Evolutionary conservation across 2,797 vertebrate genomes (phyloP).

Genomic region (Agapornis canus): DNA sequence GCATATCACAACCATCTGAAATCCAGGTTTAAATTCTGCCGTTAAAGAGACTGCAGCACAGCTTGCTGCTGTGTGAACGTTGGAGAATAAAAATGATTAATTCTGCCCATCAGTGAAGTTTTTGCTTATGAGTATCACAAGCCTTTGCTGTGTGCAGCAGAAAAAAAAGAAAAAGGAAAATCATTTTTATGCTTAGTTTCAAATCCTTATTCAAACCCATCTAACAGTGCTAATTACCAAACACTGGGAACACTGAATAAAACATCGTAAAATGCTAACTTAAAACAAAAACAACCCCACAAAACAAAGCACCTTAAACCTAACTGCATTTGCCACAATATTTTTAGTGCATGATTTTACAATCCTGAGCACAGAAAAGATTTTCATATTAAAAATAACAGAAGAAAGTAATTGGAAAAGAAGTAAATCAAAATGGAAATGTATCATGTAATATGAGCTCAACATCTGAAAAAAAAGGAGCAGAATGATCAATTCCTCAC

Average conservation of each 20-base stretch:
- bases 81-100: conserved; percentile 59
- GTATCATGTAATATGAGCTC: not conserved
- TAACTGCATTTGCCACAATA: not conserved
- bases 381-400: conserved; percentile 22
- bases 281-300: not conserved
- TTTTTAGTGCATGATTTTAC: conserved; percentile 10
- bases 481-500: not conserved
- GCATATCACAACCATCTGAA: conserved; percentile 12
- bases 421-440: not conserved
- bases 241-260: not conserved
- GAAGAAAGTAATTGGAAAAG: conserved; percentile 7
- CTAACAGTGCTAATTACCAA: conserved; percentile 27
- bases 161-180: conserved; percentile 23
- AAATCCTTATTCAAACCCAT: conserved; percentile 42
- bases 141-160: conserved; percentile 32
- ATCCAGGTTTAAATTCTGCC: conserved; percentile 51
- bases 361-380: not conserved
- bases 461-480: not conserved
- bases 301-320: conserved; percentile 1
- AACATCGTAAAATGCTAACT: conserved; percentile 1
- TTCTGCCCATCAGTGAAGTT: conserved; percentile 37
- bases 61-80: conserved; percentile 7
- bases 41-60: conserved; percentile 50
- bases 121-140: conserved; percentile 5
- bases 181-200: conserved; percentile 40